A percentile compares a stretch with the other conserved stretches of the same genome.
phyloP scores from a whole-genome alignment of 1,140 invertebrate genomes.

The Drosophila nigrodunni region DNA sequence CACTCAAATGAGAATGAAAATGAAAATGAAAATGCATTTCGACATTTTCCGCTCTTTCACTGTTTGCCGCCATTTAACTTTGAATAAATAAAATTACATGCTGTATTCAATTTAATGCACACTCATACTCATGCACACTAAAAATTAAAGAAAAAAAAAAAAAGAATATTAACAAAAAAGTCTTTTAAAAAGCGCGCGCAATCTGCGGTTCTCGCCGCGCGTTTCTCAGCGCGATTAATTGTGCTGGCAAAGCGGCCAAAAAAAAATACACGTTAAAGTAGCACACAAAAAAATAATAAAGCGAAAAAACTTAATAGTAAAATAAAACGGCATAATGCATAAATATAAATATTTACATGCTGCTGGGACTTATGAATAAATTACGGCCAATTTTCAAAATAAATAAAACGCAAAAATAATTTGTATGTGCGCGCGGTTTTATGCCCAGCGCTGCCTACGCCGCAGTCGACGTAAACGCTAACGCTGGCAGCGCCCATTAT shows the following conservation, averaged over 20 bases:
- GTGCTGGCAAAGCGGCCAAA: conserved; percentile 20
- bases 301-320: conserved; percentile 28
- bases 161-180: too few relatives aligned
- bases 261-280: neutral
- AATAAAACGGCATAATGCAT: conserved; percentile 68
- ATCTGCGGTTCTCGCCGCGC: conserved; percentile 32
- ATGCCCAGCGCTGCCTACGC: neutral
- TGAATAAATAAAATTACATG: conserved; percentile 77
- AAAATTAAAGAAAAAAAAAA: neutral
- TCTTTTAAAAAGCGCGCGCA: conserved; percentile 40
- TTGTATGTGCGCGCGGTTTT: conserved; percentile 68
- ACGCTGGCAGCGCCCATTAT: conserved; percentile 45
- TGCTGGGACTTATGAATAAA: conserved; percentile 76
- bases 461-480: neutral
- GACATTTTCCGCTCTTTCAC: conserved; percentile 44
- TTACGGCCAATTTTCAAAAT: conserved; percentile 80
- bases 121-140: conserved; percentile 4
- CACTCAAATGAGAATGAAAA: conserved; percentile 57
- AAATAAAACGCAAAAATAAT: conserved; percentile 81
- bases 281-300: neutral
- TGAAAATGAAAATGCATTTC: conserved; percentile 65
- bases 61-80: conserved; percentile 73
- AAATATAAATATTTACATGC: conserved; percentile 80
- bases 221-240: conserved; percentile 32
- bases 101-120: conserved; percentile 70